Evolutionary conservation across 2,797 vertebrate species (phyloP).

Genomic region (Salmo trutta): DNA sequence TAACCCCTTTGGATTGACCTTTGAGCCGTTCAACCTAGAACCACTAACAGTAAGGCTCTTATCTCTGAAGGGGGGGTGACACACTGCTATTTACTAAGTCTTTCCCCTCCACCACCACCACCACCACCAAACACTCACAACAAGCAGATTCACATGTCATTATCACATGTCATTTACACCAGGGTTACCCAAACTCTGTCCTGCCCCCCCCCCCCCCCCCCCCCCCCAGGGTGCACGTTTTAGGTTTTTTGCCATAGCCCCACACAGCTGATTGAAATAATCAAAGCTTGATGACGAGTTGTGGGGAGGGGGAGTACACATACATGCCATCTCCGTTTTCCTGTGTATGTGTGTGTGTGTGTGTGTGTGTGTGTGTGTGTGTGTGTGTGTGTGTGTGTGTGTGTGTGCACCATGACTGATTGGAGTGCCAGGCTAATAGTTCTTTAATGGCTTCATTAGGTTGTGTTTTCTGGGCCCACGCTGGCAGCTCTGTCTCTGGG

Average conservation of each 20-base stretch:
- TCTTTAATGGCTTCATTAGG: conserved; percentile 68
- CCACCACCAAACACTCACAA: not conserved
- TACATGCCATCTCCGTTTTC: too few species aligned
- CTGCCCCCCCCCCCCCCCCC: too few species aligned
- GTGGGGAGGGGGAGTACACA: not conserved
- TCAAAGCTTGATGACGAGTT: not conserved
- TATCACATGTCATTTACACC: not conserved
- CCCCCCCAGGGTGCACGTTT: not conserved
- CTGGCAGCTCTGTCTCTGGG: conserved; percentile 38
- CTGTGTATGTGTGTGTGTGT: too few species aligned
- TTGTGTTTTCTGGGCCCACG: conserved; percentile 52
- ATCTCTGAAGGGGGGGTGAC: not conserved
- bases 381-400: not conserved
- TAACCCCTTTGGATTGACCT: not conserved
- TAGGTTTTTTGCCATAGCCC: not conserved
- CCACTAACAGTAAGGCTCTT: not conserved
- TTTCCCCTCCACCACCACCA: not conserved
- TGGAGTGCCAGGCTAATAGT: conserved; percentile 63
- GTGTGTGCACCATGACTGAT: conserved; percentile 55
- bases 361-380: too few species aligned
- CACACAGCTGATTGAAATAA: too few species aligned
- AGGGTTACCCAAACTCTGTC: not conserved
- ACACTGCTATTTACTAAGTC: not conserved
- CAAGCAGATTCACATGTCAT: not conserved
- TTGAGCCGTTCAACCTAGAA: not conserved